A percentile compares a stretch with the other conserved stretches of the same genome.
These are phyloP conservation scores for Phyllostomus hastatus DNA, from an alignment of 2,113 vertebrate genomes.

Conservation along the genomic window DNA sequence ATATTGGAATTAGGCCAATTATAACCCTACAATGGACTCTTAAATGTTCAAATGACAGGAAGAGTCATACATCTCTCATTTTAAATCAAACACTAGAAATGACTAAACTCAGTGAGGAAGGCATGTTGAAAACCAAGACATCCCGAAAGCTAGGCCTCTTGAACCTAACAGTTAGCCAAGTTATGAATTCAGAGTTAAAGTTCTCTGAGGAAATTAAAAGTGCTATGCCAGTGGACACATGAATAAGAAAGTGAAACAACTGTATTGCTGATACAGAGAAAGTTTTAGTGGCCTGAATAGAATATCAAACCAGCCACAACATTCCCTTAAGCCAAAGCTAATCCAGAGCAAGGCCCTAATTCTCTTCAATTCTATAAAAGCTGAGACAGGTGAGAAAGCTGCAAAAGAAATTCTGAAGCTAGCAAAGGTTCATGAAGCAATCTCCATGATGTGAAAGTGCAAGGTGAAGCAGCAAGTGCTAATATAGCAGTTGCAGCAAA, in stretches of 20 bases:
- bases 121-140: neutral
- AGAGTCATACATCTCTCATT: neutral
- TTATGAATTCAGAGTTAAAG: neutral
- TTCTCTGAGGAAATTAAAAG: too few species aligned
- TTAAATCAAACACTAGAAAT: neutral
- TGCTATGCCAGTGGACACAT: too few species aligned
- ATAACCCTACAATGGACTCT: neutral
- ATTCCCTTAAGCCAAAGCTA: neutral
- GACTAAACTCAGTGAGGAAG: neutral
- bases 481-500: neutral
- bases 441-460: neutral
- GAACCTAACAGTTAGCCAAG: too few species aligned
- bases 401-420: neutral
- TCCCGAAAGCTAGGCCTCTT: neutral
- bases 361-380: neutral
- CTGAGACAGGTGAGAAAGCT: neutral
- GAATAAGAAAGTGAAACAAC: too few species aligned
- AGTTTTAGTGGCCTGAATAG: too few species aligned
- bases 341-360: neutral
- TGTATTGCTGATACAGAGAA: too few species aligned
- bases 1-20: neutral
- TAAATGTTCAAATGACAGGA: neutral
- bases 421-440: neutral
- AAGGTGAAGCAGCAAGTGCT: neutral
- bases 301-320: too few species aligned